Base-by-base conservation (phyloP, 2,888 invertebrate genomes). In the Lepidochrysops patricia region DNA sequence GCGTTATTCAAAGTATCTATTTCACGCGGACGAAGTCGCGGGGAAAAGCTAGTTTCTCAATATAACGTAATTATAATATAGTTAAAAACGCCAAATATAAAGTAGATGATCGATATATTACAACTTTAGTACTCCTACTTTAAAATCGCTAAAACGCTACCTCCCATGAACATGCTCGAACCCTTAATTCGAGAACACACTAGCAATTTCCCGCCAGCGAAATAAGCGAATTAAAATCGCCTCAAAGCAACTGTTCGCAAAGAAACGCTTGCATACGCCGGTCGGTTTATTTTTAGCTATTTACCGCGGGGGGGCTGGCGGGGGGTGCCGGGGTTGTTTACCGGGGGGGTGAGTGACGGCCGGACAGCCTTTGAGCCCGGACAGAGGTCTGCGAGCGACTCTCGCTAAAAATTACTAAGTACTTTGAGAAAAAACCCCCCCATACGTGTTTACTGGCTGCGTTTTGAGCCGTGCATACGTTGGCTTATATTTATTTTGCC, bases 191-290 rank as follows among this genome's bases (percentile, higher is more conserved):
- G 69, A 74, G 72, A 77, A 80, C 78, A 77, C 76, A 80, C 79
- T 77, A 76, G 79, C 80, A 76, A 80, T 80, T 82, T 79, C 74
- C 78, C 77, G 72, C 71, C 71, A 77, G 79, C 80, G 74, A 79
- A 80, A 84, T 84, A 86, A 85, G 82, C 84, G 80, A 85, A 84
- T 86, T 85, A 87, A 82, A 86, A 82, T 80, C 77, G 76, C 79
- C 80, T 84, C 85, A 84, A 84, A 86, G 86, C 80, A 74, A 77
- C 75, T 74, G 75, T 73, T 72, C 70, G 79, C 80, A 84, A 85
- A 85, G 85, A 84, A 84, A 79, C 78, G 78, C 70, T 72, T 74
- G 79, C 79, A 76, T 74, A 75, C 77, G 72, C 66, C 68, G 67
- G 71, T 67, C 70, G 70, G 72, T 80, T 79, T 81, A 80, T 83